A percentile compares a stretch with the other conserved stretches of the same genome.
These are phyloP conservation scores for Hylomyscus alleni DNA, from an alignment of 2,797 vertebrate genomes.

Conservation along the genomic window DNA sequence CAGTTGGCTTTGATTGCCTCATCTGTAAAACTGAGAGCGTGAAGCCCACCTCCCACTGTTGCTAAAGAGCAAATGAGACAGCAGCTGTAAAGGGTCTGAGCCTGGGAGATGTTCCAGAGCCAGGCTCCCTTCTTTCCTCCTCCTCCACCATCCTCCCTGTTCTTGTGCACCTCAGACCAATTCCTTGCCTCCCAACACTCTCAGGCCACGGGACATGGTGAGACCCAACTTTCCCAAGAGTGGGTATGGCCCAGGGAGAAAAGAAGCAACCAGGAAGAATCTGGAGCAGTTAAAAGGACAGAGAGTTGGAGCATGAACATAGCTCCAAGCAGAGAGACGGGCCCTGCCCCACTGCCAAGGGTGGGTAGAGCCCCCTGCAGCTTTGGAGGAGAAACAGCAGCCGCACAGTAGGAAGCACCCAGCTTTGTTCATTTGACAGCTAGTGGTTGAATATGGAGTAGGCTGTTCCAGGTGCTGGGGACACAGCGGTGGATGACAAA, in stretches of 20 bases:
- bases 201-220: background rate
- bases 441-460: background rate
- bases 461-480: background rate
- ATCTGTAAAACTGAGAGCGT: background rate
- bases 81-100: rapidly evolving
- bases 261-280: background rate
- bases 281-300: background rate
- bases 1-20: constrained; percentile 4
- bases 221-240: background rate
- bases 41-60: background rate
- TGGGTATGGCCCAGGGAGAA: background rate
- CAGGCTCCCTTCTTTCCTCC: constrained; percentile 10
- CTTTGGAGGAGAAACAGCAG: background rate
- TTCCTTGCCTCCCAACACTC: background rate
- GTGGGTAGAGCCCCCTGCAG: background rate
- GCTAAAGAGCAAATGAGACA: background rate
- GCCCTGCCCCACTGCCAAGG: background rate
- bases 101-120: background rate
- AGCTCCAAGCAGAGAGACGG: background rate
- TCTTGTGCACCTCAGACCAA: background rate
- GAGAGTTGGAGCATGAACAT: background rate
- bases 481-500: background rate
- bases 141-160: constrained; percentile 70
- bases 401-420: background rate
- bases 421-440: background rate